phyloP scores from a whole-genome alignment of 2,888 invertebrate genomes.

The Capitulum mitella region DNA sequence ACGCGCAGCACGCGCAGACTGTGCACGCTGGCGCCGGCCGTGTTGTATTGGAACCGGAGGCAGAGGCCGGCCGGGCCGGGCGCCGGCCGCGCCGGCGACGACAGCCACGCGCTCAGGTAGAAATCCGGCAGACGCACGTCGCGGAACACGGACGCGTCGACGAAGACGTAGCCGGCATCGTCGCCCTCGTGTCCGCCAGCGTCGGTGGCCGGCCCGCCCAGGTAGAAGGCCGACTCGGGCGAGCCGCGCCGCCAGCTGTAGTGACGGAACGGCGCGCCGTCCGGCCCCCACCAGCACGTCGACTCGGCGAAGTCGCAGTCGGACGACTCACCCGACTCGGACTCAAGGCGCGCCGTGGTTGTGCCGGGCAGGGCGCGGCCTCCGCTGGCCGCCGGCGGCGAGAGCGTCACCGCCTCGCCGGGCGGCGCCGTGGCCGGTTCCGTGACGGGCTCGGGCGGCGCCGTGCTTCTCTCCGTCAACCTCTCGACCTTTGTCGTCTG shows the following conservation, averaged over 20 bases:
- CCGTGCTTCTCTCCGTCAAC: no score
- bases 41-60: constrained; percentile 1
- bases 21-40: not conserved
- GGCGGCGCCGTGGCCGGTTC: no score
- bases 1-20: not conserved
- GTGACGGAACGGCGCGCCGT: constrained; percentile 8
- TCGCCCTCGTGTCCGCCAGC: not conserved
- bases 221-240: constrained; percentile 3
- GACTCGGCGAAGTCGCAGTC: constrained; percentile 19
- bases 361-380: no score
- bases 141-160: constrained; percentile 10
- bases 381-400: no score
- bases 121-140: constrained; percentile 5
- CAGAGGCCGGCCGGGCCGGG: not conserved
- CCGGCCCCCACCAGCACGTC: not conserved
- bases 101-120: constrained; percentile 18
- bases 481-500: no score
- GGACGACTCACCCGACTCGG: not conserved
- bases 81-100: not conserved
- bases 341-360: not conserved
- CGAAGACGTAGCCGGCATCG: constrained; percentile 10
- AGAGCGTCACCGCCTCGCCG: no score
- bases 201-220: not conserved
- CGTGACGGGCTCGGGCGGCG: no score
- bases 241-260: constrained; percentile 11